phyloP scores from a whole-genome alignment of 2,888 invertebrate species.

The Lasiommata megera region DNA sequence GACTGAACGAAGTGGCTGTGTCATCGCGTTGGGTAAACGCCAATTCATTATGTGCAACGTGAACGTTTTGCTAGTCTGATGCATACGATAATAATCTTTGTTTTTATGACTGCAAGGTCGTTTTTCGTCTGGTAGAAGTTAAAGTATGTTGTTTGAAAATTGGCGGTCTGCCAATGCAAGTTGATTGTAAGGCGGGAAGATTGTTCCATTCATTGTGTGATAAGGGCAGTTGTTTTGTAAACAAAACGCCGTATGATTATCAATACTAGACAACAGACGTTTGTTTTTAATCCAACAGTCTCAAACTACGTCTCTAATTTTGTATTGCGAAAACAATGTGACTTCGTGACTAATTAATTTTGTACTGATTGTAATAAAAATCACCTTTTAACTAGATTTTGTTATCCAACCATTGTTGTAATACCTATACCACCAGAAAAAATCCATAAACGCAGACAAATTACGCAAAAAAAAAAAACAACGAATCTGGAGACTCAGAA shows the following conservation, averaged over 20 bases:
- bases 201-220: slow-evolving; percentile 42
- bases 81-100: slow-evolving; percentile 2
- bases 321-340: not conserved
- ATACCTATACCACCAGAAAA: no score
- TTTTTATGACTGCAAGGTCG: not conserved
- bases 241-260: slow-evolving; percentile 57
- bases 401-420: no score
- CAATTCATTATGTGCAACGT: slow-evolving; percentile 40
- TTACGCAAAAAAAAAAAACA: no score
- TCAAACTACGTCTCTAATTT: not conserved
- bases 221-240: slow-evolving; percentile 70
- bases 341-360: not conserved
- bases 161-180: slow-evolving; percentile 52
- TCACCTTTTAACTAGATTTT: not conserved
- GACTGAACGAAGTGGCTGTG: slow-evolving; percentile 51
- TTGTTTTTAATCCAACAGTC: slow-evolving; percentile 6
- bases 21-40: slow-evolving; percentile 57
- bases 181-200: slow-evolving; percentile 35
- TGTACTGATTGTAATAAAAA: not conserved
- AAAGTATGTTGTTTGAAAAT: slow-evolving; percentile 37
- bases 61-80: slow-evolving; percentile 2
- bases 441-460: no score
- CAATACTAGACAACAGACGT: slow-evolving; percentile 36
- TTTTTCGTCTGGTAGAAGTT: slow-evolving; percentile 4
- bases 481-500: no score